phyloP scores from a whole-genome alignment of 1,140 invertebrate genomes.

The Grapholita molesta region DNA sequence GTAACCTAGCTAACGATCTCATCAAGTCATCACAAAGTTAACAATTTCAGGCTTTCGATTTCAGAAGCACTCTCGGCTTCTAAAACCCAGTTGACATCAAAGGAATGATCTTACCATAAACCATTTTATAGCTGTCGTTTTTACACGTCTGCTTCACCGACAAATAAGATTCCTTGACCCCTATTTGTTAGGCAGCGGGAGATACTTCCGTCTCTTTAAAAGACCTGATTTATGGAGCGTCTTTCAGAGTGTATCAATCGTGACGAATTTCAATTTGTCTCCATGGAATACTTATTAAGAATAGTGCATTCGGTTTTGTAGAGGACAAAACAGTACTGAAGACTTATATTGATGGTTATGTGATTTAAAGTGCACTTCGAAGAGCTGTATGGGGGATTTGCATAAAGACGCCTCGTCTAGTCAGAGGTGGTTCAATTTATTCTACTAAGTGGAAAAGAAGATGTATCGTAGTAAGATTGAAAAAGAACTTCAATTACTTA shows the following conservation, averaged over 20 bases:
- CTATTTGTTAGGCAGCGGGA: slow-evolving; percentile 21
- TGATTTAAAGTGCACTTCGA: background rate
- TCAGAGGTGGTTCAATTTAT: background rate
- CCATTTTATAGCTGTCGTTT: slow-evolving; percentile 12
- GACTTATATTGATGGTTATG: background rate
- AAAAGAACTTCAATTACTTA: background rate
- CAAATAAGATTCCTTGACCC: slow-evolving; percentile 10
- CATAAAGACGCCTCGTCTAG: background rate
- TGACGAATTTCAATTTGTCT: slow-evolving; percentile 44
- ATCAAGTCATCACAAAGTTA: background rate
- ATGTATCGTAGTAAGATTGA: background rate
- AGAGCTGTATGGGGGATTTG: background rate
- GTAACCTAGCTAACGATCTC: background rate
- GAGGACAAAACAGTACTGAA: background rate
- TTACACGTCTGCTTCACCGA: background rate
- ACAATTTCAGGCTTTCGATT: slow-evolving; percentile 3
- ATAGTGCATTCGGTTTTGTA: slow-evolving; percentile 30
- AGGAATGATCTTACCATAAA: slow-evolving; percentile 13
- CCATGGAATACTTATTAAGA: slow-evolving; percentile 26
- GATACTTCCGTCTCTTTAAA: slow-evolving; percentile 34
- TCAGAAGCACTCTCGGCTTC: slow-evolving; percentile 2
- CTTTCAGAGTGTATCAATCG: slow-evolving; percentile 39
- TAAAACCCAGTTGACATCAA: slow-evolving; percentile 11
- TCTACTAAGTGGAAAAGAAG: background rate
- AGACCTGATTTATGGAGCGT: slow-evolving; percentile 43